These are phyloP conservation scores for Pangasius djambal DNA, from an alignment of 2,797 vertebrate genomes.

Conservation along the genomic window DNA sequence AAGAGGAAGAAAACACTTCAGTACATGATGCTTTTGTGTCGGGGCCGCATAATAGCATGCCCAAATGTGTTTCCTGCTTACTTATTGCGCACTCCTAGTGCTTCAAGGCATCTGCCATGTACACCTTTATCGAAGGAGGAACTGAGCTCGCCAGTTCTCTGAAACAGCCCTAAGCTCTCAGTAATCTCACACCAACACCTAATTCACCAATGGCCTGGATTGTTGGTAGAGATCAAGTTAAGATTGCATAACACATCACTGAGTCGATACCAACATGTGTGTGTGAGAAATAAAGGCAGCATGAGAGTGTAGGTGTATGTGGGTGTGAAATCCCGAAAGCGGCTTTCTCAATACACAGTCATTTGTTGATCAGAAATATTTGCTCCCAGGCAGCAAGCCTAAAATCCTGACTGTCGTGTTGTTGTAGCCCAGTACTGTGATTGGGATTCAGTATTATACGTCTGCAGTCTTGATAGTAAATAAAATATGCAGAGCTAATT, in stretches of 20 bases:
- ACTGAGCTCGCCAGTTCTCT: neutral
- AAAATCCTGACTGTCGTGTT: neutral
- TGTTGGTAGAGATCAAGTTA: neutral
- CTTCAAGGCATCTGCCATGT: no score
- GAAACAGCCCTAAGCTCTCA: neutral
- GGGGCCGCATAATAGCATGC: neutral
- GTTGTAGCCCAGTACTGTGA: neutral
- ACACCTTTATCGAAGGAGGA: neutral
- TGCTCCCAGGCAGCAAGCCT: neutral
- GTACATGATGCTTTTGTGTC: neutral
- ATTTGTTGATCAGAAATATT: neutral
- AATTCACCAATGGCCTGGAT: neutral
- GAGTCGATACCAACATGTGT: neutral
- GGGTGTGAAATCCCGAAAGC: neutral
- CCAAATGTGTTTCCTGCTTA: neutral
- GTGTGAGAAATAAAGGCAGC: neutral
- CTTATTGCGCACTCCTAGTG: neutral
- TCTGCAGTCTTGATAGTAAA: neutral
- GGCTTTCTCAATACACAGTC: neutral
- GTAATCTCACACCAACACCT: neutral
- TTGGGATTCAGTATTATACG: neutral
- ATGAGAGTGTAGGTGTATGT: neutral
- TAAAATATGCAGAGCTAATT: neutral
- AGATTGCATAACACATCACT: neutral
- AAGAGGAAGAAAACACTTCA: neutral